A percentile compares a stretch with the other conserved stretches of the same genome.
These are phyloP conservation scores for Elanoides forficatus DNA, from an alignment of 2,113 vertebrate genomes.

Conservation along the genomic window DNA sequence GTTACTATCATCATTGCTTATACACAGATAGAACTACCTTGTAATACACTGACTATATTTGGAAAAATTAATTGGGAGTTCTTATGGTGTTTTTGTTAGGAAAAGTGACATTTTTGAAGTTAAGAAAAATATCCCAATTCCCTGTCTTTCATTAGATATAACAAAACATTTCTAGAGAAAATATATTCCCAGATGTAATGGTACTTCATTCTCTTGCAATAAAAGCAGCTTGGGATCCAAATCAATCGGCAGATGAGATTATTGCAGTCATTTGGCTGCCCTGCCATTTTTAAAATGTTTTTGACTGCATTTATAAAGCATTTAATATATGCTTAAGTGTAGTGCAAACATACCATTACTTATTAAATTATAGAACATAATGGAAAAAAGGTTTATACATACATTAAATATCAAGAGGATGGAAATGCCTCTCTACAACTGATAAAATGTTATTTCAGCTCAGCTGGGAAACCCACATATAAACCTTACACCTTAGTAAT, in stretches of 20 bases:
- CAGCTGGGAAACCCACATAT: not conserved
- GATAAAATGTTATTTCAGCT: conserved; percentile 14
- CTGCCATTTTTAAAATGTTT: conserved; percentile 14
- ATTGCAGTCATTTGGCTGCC: not conserved
- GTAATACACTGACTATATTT: conserved; percentile 71
- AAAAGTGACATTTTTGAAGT: conserved; percentile 75
- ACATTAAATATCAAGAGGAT: conserved; percentile 17
- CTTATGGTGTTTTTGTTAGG: conserved; percentile 72
- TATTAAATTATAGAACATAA: not conserved
- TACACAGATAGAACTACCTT: conserved; percentile 42
- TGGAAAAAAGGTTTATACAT: not conserved
- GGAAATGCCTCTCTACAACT: not conserved
- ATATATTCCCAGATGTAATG: conserved; percentile 41
- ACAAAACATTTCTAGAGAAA: conserved; percentile 70
- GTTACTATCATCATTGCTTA: conserved; percentile 63
- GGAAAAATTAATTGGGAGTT: conserved; percentile 79
- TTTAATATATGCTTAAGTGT: conserved; percentile 3
- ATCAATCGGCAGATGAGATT: conserved; percentile 51
- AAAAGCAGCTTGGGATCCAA: conserved; percentile 49
- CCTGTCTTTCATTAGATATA: conserved; percentile 68
- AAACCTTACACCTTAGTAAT: not conserved
- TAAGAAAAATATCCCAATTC: conserved; percentile 71
- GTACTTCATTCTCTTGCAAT: conserved; percentile 46
- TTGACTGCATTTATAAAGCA: conserved; percentile 25
- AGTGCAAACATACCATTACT: not conserved